These are phyloP conservation scores for Plestiodon gilberti DNA, from an alignment of 2,113 vertebrate genomes.

Conservation along the genomic window DNA sequence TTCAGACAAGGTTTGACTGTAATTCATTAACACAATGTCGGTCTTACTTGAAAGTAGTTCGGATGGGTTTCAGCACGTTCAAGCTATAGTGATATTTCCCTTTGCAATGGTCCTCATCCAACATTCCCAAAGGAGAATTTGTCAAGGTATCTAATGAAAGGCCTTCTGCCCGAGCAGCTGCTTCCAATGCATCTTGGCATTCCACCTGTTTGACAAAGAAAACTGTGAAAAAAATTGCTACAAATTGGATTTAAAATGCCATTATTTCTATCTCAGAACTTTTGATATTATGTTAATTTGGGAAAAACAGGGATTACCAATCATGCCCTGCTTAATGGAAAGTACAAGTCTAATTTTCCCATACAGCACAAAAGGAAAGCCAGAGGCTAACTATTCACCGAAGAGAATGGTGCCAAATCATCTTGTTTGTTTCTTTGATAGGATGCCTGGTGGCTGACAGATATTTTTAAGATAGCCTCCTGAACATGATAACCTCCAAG, in stretches of 20 bases:
- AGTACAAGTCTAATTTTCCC: not conserved
- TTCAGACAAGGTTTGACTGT: slow-evolving; percentile 26
- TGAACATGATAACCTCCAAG: not conserved
- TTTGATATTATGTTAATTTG: not conserved
- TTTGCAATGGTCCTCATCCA: slow-evolving; percentile 80
- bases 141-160: slow-evolving; percentile 81
- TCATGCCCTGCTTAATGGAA: not conserved
- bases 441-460: not conserved
- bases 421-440: not conserved
- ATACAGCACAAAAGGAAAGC: not conserved
- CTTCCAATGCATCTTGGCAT: slow-evolving; percentile 87
- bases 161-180: slow-evolving; percentile 86
- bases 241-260: not conserved
- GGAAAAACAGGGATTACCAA: not conserved
- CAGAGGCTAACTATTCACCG: too few relatives aligned
- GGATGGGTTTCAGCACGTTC: slow-evolving; percentile 83
- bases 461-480: not conserved
- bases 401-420: not conserved
- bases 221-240: slow-evolving; percentile 7
- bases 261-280: slow-evolving; percentile 16
- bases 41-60: slow-evolving; percentile 88
- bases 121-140: slow-evolving; percentile 79
- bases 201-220: slow-evolving; percentile 65
- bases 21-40: slow-evolving; percentile 53
- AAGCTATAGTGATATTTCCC: slow-evolving; percentile 86